These are phyloP conservation scores for Acanthiza pusilla DNA, from an alignment of 2,797 vertebrate genomes.

Conservation along the genomic window DNA sequence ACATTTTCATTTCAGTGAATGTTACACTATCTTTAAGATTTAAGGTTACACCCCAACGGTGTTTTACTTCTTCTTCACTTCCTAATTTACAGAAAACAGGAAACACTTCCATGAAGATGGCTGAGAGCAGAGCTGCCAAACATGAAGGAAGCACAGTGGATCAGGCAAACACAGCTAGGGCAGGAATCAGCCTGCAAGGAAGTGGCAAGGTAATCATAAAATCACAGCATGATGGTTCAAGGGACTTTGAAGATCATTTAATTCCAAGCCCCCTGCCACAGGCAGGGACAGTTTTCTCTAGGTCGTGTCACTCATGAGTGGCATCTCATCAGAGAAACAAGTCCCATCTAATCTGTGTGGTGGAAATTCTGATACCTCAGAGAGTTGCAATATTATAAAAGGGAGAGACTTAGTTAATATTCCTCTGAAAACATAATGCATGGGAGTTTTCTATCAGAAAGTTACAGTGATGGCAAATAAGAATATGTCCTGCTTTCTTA, in stretches of 20 bases:
- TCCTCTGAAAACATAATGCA: background rate
- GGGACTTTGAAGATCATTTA: background rate
- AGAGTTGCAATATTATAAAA: background rate
- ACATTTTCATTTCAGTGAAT: background rate
- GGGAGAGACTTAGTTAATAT: background rate
- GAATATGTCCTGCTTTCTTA: background rate
- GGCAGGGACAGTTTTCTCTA: background rate
- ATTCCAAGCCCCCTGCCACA: background rate
- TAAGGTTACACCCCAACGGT: background rate
- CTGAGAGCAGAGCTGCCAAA: background rate
- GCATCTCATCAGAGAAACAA: rapidly evolving
- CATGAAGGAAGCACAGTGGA: background rate
- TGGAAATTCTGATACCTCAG: background rate
- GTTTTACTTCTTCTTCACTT: background rate
- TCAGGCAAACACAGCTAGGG: background rate
- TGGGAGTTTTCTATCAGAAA: background rate
- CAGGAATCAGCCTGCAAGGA: background rate
- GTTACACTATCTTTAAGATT: background rate
- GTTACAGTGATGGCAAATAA: background rate
- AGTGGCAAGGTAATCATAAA: background rate
- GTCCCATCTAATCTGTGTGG: background rate
- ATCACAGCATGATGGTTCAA: background rate
- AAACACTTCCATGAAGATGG: background rate
- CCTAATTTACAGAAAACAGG: background rate
- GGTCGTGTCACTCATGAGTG: background rate